Evolutionary conservation across 2,113 vertebrate genomes (phyloP).

Genomic region (Rhynchomys soricoides): DNA sequence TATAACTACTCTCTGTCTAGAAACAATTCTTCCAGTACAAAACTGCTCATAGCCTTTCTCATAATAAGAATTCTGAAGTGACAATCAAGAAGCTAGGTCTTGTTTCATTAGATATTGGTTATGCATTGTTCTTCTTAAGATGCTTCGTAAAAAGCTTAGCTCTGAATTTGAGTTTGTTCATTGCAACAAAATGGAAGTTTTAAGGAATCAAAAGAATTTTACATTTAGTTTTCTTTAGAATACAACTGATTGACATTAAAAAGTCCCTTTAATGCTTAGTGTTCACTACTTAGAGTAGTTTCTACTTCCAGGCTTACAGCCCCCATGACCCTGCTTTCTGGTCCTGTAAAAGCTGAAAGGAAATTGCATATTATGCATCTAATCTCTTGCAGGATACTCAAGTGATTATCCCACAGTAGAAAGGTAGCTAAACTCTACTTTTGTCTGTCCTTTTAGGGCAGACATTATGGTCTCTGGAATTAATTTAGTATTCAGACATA

Average conservation of each 20-base stretch:
- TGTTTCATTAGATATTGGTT: neutral
- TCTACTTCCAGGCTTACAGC: neutral
- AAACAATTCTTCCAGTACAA: neutral
- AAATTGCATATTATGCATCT: neutral
- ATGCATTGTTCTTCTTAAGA: neutral
- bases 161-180: neutral
- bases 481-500: neutral
- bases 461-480: neutral
- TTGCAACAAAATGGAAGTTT: slow-evolving; percentile 29
- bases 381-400: neutral
- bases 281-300: neutral
- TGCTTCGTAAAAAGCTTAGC: neutral
- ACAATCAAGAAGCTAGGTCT: neutral
- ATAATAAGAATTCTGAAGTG: slow-evolving; percentile 22
- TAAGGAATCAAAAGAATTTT: neutral
- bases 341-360: neutral
- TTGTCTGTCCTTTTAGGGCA: neutral
- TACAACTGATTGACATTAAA: neutral
- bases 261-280: neutral
- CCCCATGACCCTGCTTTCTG: neutral
- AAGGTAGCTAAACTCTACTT: neutral
- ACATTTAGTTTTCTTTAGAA: neutral
- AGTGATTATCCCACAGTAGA: neutral
- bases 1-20: neutral
- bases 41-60: slow-evolving; percentile 9